phyloP scores from a whole-genome alignment of 1,140 invertebrate genomes.

The Brachionus calyciflorus region DNA sequence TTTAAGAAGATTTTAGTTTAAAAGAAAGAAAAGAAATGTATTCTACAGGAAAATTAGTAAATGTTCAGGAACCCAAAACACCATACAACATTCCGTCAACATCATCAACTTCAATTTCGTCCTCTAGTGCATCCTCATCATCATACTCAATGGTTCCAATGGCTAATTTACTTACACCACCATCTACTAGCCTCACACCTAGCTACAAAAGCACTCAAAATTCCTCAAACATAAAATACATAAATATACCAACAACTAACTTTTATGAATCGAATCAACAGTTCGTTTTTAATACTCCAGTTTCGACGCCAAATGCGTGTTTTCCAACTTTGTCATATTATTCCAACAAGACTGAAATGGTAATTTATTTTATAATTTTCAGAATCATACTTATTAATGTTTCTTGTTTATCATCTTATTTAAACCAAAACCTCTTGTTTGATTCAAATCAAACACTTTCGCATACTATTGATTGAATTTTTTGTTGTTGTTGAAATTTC shows the following conservation, averaged over 20 bases:
- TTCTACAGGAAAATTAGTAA: background rate
- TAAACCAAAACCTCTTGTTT: background rate
- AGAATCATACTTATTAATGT: background rate
- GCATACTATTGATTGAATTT: slow-evolving; percentile 11
- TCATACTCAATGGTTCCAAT: background rate
- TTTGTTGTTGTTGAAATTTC: no score
- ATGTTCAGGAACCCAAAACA: background rate
- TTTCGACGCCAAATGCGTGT: background rate
- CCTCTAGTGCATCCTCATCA: background rate
- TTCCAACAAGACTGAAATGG: slow-evolving; percentile 5
- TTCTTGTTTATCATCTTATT: background rate
- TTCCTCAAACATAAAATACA: background rate
- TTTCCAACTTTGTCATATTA: background rate
- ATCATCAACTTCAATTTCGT: slow-evolving; percentile 3
- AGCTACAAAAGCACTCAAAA: background rate
- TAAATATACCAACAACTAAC: background rate
- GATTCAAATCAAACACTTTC: background rate
- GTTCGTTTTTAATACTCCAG: background rate
- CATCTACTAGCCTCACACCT: background rate
- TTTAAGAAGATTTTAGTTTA: background rate
- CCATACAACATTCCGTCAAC: background rate
- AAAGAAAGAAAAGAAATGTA: slow-evolving; percentile 2
- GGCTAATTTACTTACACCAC: background rate
- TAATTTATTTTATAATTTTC: no score
- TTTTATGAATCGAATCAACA: background rate